Base-by-base conservation (phyloP, 37 sponge, comb jelly and placozoan species). In the Ianthella basta region DNA sequence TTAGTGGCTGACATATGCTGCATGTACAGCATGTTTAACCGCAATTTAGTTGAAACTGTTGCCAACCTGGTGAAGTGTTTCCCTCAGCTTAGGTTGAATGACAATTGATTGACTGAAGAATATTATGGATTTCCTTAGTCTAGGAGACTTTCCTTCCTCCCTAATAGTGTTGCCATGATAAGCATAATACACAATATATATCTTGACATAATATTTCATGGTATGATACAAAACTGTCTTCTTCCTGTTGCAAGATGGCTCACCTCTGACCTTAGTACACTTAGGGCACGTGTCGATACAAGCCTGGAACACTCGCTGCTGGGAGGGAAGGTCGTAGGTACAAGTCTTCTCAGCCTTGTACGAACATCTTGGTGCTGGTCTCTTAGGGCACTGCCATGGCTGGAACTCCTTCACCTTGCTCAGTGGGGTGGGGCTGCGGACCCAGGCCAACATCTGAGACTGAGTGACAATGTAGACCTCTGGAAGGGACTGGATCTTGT, bases 401-500 rank as follows among this genome's bases (percentile, higher is more conserved):
- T 53, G 60, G 50, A 89, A 89, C 37, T 60, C 56, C 2, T 53
- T 33, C 12, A 89, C 81, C 60, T 81, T 5, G 59, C 35, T 36
- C n/a, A 89, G 78, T 3, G 90, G 82, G 0, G 85, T 84, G 59
- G 90, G 90, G 0, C 64, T 83, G 14, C 81, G 84, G 15, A 89
- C 77, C 90, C 90, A 89, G 2, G 85, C 86, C 54, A 89, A 32
- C 73, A 89, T 75, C 56, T 89, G 85, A 24, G 90, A 23, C 64
- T 69, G 81, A 21, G 86, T 89, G 29, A 89, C 85, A 12, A 89
- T 81, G 39, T 85, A 89, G 25, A 89, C 86, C 36, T 89, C 82
- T 23, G 80, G 32, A 85, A 89, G 80, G 8, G 37, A 39, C 15
- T 44, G 40, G 16, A 89, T 12, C 23, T 89, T 74, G 77, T 85